Evolutionary conservation across 2,113 vertebrate genomes (phyloP).

Genomic region (Camelus dromedarius): DNA sequence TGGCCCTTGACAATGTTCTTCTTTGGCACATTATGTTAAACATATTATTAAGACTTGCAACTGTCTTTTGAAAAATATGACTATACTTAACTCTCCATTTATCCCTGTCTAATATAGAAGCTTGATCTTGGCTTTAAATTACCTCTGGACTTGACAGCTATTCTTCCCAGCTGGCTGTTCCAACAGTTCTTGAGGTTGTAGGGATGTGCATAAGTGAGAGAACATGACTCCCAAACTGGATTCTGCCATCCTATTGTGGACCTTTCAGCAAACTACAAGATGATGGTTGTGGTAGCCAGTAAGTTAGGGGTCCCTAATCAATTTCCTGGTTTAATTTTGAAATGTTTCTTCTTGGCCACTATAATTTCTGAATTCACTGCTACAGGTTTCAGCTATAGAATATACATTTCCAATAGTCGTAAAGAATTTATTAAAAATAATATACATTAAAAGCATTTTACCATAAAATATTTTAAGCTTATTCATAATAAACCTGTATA

Average conservation of each 20-base stretch:
- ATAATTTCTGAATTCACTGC: conserved; percentile 70
- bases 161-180: conserved; percentile 71
- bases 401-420: conserved; percentile 52
- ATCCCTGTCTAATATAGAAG: conserved; percentile 66
- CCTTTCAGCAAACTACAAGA: conserved; percentile 74
- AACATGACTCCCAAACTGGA: conserved; percentile 23
- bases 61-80: conserved; percentile 79
- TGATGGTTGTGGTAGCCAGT: conserved; percentile 47
- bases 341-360: conserved; percentile 71
- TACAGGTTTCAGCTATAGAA: conserved; percentile 71
- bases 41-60: conserved; percentile 81
- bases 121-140: conserved; percentile 77
- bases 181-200: conserved; percentile 63
- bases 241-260: conserved; percentile 23
- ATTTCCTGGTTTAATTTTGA: conserved; percentile 82
- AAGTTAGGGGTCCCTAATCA: conserved; percentile 74
- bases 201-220: not conserved
- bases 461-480: conserved; percentile 52
- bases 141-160: conserved; percentile 58
- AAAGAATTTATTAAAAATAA: not conserved
- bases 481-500: not conserved
- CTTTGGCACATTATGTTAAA: conserved; percentile 72
- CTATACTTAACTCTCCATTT: conserved; percentile 54
- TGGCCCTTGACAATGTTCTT: conserved; percentile 72
- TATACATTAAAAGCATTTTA: not conserved